Base-by-base conservation (phyloP, 2,797 vertebrate species). In the Spondyliosoma cantharus region DNA sequence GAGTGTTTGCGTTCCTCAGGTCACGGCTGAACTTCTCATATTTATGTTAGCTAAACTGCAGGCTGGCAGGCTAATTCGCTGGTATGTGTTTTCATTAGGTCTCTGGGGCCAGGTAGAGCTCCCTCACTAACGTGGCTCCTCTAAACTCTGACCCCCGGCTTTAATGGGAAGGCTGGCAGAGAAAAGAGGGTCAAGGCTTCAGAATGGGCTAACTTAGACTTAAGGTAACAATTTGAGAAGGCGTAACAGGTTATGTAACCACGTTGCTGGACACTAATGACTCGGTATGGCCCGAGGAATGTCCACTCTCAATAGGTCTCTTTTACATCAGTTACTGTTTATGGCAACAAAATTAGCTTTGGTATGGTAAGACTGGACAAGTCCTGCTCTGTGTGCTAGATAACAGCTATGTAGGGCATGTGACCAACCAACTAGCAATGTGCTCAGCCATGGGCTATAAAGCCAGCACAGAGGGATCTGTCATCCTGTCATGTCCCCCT, bases 211-310 rank as follows among this genome's bases (percentile, higher is more conserved):
- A 48, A 14, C 87, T 79, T 53, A 68, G 84, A 85, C 81, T 88
- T 82, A 90, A 92, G 81, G 90, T 92, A 93, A 93, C 90, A 91
- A 89, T 93, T 91, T 91, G 64, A 90, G 79, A 74, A 91, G 87
- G 69, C 54, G 52, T 79, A 87, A 82, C 84, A 85, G 76, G 86
- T 94, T 93, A 91, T 87, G 88, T 90, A 93, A 93, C 84, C 49
- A 78, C 49, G 68, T 69, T 22, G 64, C 72, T 59, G 66, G 86
- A 88, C 80, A 70, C 87, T 90, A 83, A 89, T 88, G 80, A 89
- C 73, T 87, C 49, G 12, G 48, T 69, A 20, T 70, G 49, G 81
- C 81, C 82, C 29, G 76, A 78, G 86, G 91, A 91, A 93, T 92
- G 90, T 90, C 72, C 42, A 24, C 82, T 76, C 81, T 91, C 90